A percentile compares a stretch with the other conserved stretches of the same genome.
Conservation (phyloP, 92 coral and sea anemone species). For the Epizoanthus illoricatus region DNA sequence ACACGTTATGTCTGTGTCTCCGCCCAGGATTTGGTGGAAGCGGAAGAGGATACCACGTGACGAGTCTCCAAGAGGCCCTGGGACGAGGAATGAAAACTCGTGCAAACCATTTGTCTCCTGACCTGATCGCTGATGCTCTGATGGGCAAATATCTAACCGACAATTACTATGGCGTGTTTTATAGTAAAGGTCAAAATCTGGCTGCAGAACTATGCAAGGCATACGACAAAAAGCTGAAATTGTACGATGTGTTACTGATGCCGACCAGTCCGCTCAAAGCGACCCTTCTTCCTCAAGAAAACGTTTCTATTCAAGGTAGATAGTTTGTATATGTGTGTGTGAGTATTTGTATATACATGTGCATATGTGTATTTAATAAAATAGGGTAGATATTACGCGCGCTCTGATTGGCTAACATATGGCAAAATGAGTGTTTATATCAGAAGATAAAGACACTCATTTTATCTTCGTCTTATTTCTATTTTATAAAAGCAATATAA, state of each 20-base stretch:
- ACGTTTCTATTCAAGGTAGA: constrained; percentile 51
- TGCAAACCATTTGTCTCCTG: constrained; percentile 40
- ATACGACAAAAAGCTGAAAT: constrained; percentile 53
- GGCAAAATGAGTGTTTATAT: too few species aligned
- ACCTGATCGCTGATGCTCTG: constrained; percentile 25
- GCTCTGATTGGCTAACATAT: too few species aligned
- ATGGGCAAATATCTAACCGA: constrained; percentile 57
- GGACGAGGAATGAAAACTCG: constrained; percentile 43
- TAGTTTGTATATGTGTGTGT: too few species aligned
- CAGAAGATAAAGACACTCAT: too few species aligned
- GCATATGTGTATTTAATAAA: too few species aligned
- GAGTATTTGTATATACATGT: too few species aligned
- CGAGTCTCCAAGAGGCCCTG: constrained; percentile 48
- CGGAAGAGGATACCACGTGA: constrained; percentile 51
- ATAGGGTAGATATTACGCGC: too few species aligned
- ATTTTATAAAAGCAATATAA: too few species aligned
- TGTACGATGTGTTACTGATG: constrained; percentile 59
- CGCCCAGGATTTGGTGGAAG: constrained; percentile 29
- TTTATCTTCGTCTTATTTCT: too few species aligned
- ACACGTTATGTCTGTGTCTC: not conserved
- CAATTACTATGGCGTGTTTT: constrained; percentile 37
- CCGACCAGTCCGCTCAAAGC: constrained; percentile 66
- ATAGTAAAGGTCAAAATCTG: constrained; percentile 60
- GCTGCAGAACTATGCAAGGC: constrained; percentile 43
- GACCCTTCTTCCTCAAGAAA: constrained; percentile 42